Evolutionary conservation across 2,113 vertebrate species (phyloP), one percentile per base, ranked within the genome.

Genomic region (Pheucticus melanocephalus): DNA sequence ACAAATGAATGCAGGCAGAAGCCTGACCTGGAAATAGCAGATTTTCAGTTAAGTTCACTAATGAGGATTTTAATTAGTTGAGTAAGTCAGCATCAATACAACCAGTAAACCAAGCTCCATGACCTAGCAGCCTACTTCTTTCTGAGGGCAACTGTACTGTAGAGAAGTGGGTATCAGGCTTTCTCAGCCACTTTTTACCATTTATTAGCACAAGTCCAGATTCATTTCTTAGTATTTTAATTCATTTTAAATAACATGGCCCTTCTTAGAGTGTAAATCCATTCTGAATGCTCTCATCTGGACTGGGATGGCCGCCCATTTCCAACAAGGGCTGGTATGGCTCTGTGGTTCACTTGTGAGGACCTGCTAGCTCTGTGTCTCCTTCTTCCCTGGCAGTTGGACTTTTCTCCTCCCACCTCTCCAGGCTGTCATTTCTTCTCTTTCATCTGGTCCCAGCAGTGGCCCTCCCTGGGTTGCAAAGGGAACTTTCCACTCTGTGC

Each of bases 11-110:
- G 0, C 76, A 88, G 64, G 19, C 75, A 91, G 86, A 69, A 80
- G 47, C 30, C 56, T 96, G 96, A 94, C 94, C 95, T 92, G 84
- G 92, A 96, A 96, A 96, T 35, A 83, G 63, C 35, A 82, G 37
- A 50, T 71, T 93, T 96, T 72, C 88, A 50, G 91, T 95, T 89
- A 95, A 88, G 78, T 92, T 89, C 82, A 63, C 68, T 97, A 96
- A 97, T 97, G 94, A 96, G 86, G 76, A 94, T 93, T 96, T 97
- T 96, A 97, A 96, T 96, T 96, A 96, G 96, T 93, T 81, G 88
- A 83, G 59, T 91, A 68, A 90, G 71, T 28, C 54, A 83, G 51
- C 44, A 68, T 83, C 85, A 71, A 83, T 92, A 88, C 23, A 44
- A 60, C 42, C 61, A 72, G 82, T 94, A 97, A 95, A 95, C 85